Conservation (phyloP, 2,113 vertebrate species). For the Pao palembangensis region DNA sequence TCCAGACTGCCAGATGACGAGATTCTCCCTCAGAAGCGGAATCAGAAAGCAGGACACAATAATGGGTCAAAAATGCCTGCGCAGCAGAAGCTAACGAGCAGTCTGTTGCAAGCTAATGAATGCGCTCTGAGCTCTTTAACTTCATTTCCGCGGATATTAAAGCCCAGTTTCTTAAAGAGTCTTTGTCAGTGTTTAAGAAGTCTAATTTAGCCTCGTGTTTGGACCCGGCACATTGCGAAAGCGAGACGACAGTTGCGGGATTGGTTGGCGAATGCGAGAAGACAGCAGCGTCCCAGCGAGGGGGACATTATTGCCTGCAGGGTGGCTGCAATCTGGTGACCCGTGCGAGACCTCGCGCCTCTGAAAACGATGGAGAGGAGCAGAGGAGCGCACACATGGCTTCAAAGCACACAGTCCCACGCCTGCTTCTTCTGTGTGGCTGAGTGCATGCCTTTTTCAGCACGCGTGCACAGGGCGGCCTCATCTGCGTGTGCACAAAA, state of each 20-base stretch:
- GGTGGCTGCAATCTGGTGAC: conserved; percentile 52
- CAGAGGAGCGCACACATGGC: background rate
- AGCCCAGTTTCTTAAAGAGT: too few relatives aligned
- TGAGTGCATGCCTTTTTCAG: background rate
- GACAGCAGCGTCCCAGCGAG: conserved; percentile 44
- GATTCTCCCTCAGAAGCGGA: background rate
- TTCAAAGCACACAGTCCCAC: too few relatives aligned
- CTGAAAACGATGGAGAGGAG: conserved; percentile 34
- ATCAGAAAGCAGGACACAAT: background rate
- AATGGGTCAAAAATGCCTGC: background rate
- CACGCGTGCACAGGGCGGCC: conserved; percentile 8
- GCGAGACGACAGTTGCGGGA: conserved; percentile 27
- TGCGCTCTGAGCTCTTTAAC: background rate
- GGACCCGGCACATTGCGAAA: background rate
- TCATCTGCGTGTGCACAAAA: conserved; percentile 30
- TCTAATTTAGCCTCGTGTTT: too few relatives aligned
- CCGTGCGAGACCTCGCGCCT: conserved; percentile 41
- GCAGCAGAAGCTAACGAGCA: background rate
- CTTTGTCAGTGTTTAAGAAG: too few relatives aligned
- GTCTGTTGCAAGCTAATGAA: conserved; percentile 5
- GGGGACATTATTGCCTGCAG: conserved; percentile 46
- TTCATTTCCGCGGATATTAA: background rate
- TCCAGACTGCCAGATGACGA: too few relatives aligned
- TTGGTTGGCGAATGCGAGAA: conserved; percentile 38
- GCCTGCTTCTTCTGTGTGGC: conserved; percentile 1